Base-by-base conservation (phyloP, 2,113 vertebrate species). In the Hassar affinis region DNA sequence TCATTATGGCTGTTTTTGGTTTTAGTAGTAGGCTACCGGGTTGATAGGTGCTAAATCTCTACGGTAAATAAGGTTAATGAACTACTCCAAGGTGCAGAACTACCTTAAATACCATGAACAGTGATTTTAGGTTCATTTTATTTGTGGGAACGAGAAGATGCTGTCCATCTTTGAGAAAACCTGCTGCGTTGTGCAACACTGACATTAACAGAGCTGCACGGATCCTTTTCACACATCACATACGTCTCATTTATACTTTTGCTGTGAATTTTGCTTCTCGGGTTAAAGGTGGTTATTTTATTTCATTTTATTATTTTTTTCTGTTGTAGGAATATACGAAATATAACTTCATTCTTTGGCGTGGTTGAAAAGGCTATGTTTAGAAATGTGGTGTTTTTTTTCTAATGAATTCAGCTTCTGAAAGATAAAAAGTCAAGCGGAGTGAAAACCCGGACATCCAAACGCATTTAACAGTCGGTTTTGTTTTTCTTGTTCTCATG, bases 271-370 rank as follows among this genome's bases (percentile, higher is more conserved):
- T 18, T 3, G 52, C 35, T 42, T 42, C 38, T 42, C 38, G 38
- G 38, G 38, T 42, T 42, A 42, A 42, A n/a, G n/a, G n/a, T n/a
- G n/a, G n/a, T n/a, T n/a, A n/a, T n/a, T n/a, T n/a, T n/a, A n/a
- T n/a, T n/a, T n/a, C n/a, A 30, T 47, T 59, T 61, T 74, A 14
- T 47, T 72, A 15, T 30, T 51, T 15, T 27, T 17, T 15, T 49
- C 30, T 18, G 11, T 17, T 74, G 6, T 74, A 15, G 52, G 47
- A 56, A 45, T 81, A 35, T 72, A 69, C 47, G 45, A 42, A 61
- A 76, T 83, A 20, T 82, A 76, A 82, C 49, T 75, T 82, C 45
- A 80, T 66, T 56, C 52, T 81, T 74, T 15, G 1, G 80, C 45
- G 54, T 74, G 68, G 10, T 27, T 33, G 49, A 18, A 54, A 45